phyloP scores from a whole-genome alignment of 53 echinoderm and acorn worm species.

The Holothuria leucospilota region DNA sequence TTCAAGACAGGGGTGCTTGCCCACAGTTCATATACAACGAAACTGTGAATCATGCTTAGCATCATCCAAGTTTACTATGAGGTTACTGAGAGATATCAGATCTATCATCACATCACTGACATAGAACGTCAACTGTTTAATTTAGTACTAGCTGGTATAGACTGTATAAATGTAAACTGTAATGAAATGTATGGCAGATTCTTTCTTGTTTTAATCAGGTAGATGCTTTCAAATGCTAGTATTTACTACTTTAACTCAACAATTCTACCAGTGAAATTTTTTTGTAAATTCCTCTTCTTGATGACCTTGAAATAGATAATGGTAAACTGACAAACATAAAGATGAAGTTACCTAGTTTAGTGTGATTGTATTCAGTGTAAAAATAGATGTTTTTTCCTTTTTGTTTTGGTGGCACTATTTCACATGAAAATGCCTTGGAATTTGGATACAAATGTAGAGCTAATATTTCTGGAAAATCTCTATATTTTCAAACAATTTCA shows the following conservation, averaged over 20 bases:
- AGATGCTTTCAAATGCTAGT: too few species aligned
- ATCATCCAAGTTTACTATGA: too few species aligned
- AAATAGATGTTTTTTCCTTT: slow-evolving; percentile 4
- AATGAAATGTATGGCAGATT: too few species aligned
- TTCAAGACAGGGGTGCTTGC: slow-evolving; percentile 5
- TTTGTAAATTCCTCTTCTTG: too few species aligned
- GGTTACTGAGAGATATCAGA: not conserved
- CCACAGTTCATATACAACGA: slow-evolving; percentile 13
- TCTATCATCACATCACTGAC: too few species aligned
- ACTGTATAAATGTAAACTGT: too few species aligned
- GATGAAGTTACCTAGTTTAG: slow-evolving; percentile 29
- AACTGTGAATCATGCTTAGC: not conserved
- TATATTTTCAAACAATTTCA: slow-evolving; percentile 4
- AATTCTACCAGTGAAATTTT: too few species aligned
- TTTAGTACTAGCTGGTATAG: too few species aligned
- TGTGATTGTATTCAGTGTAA: slow-evolving; percentile 24
- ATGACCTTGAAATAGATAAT: too few species aligned
- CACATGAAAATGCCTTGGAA: slow-evolving; percentile 1
- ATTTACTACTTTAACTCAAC: too few species aligned
- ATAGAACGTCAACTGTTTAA: too few species aligned
- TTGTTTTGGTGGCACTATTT: slow-evolving; percentile 9
- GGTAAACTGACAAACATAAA: not conserved
- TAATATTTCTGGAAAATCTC: not conserved
- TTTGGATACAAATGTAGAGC: slow-evolving; percentile 9
- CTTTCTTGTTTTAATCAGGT: too few species aligned